Conservation (phyloP, 1,140 invertebrate genomes). For the Bathynomus jamesi region DNA sequence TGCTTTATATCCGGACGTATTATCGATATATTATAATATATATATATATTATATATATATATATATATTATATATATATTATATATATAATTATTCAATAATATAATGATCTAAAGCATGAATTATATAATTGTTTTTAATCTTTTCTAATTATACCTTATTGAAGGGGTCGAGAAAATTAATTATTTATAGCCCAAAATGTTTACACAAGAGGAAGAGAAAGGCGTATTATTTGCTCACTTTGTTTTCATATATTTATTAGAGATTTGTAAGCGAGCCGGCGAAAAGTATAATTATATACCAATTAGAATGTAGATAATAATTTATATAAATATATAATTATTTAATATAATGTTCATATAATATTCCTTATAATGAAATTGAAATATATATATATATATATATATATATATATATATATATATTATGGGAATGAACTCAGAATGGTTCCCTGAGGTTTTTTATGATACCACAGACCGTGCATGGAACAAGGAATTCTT, state of each 20-base stretch:
- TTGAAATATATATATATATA: not conserved
- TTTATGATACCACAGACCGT: no score
- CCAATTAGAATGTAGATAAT: not conserved
- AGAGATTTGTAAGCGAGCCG: not conserved
- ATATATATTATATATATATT: conserved; percentile 1
- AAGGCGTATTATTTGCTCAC: no score
- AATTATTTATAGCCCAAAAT: no score
- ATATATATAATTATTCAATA: not conserved
- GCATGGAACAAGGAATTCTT: no score
- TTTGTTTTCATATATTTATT: no score
- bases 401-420: not conserved
- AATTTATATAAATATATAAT: not conserved
- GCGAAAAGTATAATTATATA: not conserved
- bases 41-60: conserved; percentile 2
- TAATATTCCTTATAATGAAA: not conserved
- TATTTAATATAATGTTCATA: not conserved
- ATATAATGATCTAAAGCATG: no score
- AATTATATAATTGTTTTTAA: no score
- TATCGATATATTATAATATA: not conserved
- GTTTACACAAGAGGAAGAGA: no score
- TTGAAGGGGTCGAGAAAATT: no score
- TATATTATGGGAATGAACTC: no score
- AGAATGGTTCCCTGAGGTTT: no score
- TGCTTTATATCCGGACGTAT: not conserved
- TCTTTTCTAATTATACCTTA: no score